Base-by-base conservation (phyloP, 2,113 vertebrate genomes). In the Trinectes maculatus region DNA sequence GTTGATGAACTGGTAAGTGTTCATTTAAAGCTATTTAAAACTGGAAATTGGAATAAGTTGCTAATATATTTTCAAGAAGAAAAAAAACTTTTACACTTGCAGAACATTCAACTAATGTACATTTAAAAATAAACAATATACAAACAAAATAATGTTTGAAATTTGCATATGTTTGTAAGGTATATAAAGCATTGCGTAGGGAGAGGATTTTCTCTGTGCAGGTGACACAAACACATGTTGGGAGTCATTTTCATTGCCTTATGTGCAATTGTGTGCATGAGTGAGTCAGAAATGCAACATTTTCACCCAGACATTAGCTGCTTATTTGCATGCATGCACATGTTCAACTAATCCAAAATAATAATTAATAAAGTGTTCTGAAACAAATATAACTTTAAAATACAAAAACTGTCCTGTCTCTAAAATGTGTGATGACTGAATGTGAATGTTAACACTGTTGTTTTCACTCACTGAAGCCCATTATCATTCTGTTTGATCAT, bases 291-390 rank as follows among this genome's bases (percentile, higher is more conserved):
- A 36, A 42, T 33, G 36, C 62, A 49, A 44, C n/a, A 12, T 47
- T 67, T 61, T 52, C 19, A 22, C 31, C 51, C 51, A 33, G 36
- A 49, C 36, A 58, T 48, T 29, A 25, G 44, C 64, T 47, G 29
- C 61, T 44, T 12, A 39, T 77, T 61, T 58, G 12, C 55, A 51
- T 18, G 51, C 73, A 54, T 82, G 68, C 29, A 59, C 15, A 19
- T n/a, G 16, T 37, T 59, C 37, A n/a, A 39, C 57, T 69, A 77
- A 74, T 60, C 77, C 52, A 49, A 57, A 54, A 29, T 69, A 18
- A 70, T 65, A n/a, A n/a, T 64, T 58, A 39, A 72, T 22, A 22
- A n/a, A n/a, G 47, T 46, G 46, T 18, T 40, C 34, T 55, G 26
- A 73, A 57, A 64, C 52, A 64, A n/a, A n/a, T 71, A 61, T 51